Evolutionary conservation across 1,140 invertebrate genomes (phyloP).

Genomic region (Rhyacophila brunnea): DNA sequence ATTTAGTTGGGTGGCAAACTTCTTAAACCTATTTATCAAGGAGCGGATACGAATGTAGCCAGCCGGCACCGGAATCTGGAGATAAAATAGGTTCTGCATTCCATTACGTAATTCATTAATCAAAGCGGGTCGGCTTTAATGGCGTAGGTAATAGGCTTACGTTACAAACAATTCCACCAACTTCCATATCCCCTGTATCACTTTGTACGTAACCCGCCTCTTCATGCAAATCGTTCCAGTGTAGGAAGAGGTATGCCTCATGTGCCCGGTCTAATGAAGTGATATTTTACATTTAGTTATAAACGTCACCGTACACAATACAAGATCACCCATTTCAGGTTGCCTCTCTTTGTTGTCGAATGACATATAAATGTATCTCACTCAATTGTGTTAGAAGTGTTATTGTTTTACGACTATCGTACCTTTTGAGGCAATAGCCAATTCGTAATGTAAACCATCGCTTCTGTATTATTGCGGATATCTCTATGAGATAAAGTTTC

Average conservation of each 20-base stretch:
- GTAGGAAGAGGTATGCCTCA: not conserved
- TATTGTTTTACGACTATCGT: too few species aligned
- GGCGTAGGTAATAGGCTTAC: slow-evolving; percentile 26
- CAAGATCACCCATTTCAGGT: not conserved
- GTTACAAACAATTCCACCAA: slow-evolving; percentile 19
- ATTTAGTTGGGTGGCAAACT: not conserved
- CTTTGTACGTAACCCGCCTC: not conserved
- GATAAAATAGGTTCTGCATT: slow-evolving; percentile 7
- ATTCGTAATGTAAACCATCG: too few species aligned
- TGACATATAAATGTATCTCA: too few species aligned
- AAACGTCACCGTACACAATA: not conserved
- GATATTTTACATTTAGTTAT: slow-evolving; percentile 11
- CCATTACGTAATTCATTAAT: slow-evolving; percentile 30
- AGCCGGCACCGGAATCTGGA: not conserved
- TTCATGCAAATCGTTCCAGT: too few species aligned
- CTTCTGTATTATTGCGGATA: too few species aligned
- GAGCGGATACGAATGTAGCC: not conserved
- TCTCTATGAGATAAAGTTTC: too few species aligned
- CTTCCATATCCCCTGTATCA: slow-evolving; percentile 3
- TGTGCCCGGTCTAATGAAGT: slow-evolving; percentile 11
- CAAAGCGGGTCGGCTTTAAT: slow-evolving; percentile 26
- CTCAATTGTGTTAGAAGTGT: too few species aligned
- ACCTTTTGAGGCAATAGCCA: too few species aligned
- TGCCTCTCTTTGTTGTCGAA: too few species aligned
- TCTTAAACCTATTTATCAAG: slow-evolving; percentile 2